A percentile compares a stretch with the other conserved stretches of the same genome.
These are phyloP conservation scores for Caenorhabditis parvicauda DNA, from an alignment of 2,888 invertebrate species.

Conservation along the genomic window DNA sequence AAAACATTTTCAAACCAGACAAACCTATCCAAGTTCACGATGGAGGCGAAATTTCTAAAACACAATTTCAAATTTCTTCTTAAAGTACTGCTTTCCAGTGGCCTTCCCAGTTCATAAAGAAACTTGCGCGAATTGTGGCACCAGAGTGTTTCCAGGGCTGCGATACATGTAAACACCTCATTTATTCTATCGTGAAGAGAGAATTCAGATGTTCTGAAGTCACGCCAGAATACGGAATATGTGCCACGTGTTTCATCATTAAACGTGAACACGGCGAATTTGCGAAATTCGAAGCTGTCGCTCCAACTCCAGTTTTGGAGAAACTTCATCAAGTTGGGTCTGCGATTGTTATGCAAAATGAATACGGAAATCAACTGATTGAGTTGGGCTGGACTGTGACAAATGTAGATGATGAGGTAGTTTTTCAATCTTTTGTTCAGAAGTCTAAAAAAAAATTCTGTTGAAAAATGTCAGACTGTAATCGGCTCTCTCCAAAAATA, in stretches of 20 bases:
- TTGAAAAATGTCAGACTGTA: too few relatives aligned
- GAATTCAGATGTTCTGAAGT: conserved; percentile 25
- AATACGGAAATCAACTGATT: conserved; percentile 20
- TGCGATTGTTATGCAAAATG: conserved; percentile 29
- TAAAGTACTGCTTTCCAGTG: conserved; percentile 12
- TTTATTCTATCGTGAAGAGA: not conserved
- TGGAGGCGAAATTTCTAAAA: too few relatives aligned
- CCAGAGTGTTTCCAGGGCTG: conserved; percentile 31
- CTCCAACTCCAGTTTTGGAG: conserved; percentile 22
- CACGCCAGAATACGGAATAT: conserved; percentile 29
- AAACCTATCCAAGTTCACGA: too few relatives aligned
- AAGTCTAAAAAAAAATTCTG: too few relatives aligned
- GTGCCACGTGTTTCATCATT: conserved; percentile 31
- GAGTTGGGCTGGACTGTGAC: conserved; percentile 25
- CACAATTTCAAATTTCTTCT: not conserved
- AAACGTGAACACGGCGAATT: conserved; percentile 26
- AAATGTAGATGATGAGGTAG: conserved; percentile 17
- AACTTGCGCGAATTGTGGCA: conserved; percentile 28
- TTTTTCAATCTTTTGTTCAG: too few relatives aligned
- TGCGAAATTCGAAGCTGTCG: conserved; percentile 25
- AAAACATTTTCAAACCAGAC: too few relatives aligned
- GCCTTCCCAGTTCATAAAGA: conserved; percentile 33
- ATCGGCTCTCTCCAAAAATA: too few relatives aligned
- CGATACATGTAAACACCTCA: conserved; percentile 20
- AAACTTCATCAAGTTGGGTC: conserved; percentile 27